phyloP scores from a whole-genome alignment of 2,113 vertebrate species.

The Elanus axillaris region DNA sequence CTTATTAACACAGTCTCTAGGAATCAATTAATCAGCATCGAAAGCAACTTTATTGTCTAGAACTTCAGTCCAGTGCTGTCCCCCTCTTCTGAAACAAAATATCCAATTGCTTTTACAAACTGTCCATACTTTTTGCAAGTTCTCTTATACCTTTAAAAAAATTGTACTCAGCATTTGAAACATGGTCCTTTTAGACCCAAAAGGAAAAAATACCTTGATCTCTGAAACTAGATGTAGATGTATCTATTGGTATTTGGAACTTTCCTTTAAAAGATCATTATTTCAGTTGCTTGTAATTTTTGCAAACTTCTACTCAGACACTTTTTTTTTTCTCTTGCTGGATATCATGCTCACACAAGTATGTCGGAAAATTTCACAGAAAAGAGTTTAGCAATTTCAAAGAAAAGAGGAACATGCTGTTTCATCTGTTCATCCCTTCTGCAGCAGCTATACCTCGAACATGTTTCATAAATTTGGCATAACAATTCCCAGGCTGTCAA shows the following conservation, averaged over 20 bases:
- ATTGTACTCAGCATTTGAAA: background rate
- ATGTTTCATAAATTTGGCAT: background rate
- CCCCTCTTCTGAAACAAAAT: background rate
- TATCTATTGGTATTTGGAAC: background rate
- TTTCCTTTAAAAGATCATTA: background rate
- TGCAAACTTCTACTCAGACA: background rate
- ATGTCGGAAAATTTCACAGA: background rate
- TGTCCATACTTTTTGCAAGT: background rate
- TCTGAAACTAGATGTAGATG: rapidly evolving
- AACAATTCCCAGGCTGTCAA: background rate
- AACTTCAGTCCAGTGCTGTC: background rate
- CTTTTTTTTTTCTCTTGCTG: background rate
- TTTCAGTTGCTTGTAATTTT: background rate
- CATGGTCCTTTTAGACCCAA: rapidly evolving
- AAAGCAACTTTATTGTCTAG: background rate
- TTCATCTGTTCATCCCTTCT: background rate
- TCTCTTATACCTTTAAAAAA: background rate
- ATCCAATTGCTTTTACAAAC: background rate
- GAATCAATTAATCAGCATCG: background rate
- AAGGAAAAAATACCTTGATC: background rate
- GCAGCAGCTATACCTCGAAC: background rate
- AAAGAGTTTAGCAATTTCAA: background rate
- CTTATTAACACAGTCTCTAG: background rate
- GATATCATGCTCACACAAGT: background rate
- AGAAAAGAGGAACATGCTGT: background rate